Evolutionary conservation across 2,113 vertebrate species (phyloP).

Genomic region (Hirundichthys speculiger): DNA sequence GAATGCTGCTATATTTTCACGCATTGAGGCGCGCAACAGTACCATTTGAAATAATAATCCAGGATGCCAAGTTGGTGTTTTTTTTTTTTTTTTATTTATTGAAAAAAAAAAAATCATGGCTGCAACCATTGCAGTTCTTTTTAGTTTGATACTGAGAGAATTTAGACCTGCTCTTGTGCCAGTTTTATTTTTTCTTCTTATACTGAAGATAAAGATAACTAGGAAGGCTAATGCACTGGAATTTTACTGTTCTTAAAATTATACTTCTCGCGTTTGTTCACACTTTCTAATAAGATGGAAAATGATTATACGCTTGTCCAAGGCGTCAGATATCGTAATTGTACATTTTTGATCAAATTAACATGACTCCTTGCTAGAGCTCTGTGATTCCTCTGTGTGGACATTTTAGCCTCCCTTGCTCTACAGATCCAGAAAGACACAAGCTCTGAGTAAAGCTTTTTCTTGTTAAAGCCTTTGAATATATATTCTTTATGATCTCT

Average conservation of each 20-base stretch:
- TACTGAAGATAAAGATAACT: conserved; percentile 4
- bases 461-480: conserved; percentile 79
- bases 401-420: conserved; percentile 70
- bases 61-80: no score
- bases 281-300: conserved; percentile 23
- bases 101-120: no score
- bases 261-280: conserved; percentile 35
- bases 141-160: not conserved
- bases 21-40: no score
- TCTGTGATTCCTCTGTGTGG: conserved; percentile 67
- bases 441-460: conserved; percentile 79
- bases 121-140: not conserved
- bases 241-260: conserved; percentile 25
- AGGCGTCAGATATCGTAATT: conserved; percentile 39
- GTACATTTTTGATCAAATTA: conserved; percentile 43
- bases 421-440: conserved; percentile 64
- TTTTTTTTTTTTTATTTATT: no score
- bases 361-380: conserved; percentile 52
- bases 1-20: no score
- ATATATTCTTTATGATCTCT: conserved; percentile 81
- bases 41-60: no score
- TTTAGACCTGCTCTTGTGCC: not conserved
- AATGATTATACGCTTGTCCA: conserved; percentile 38
- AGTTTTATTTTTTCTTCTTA: not conserved
- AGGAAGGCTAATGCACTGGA: conserved; percentile 13